Conservation (phyloP, 2,113 vertebrate genomes). For the Herpailurus yagouaroundi region DNA sequence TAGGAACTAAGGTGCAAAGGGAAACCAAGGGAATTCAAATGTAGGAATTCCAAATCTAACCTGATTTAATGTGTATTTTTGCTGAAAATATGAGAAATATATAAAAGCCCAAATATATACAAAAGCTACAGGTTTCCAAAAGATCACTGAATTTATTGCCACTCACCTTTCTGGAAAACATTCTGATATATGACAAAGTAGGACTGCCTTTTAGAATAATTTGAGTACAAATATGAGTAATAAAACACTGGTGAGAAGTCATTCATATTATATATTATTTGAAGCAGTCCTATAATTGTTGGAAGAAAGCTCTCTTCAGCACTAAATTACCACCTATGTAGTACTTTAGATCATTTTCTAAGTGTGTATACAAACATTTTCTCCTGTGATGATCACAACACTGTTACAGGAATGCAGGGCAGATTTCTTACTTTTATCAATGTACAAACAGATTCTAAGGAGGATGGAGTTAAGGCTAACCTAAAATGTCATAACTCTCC, state of each 20-base stretch:
- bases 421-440: neutral
- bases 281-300: neutral
- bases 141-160: neutral
- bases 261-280: neutral
- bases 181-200: neutral
- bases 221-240: neutral
- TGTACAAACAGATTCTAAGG: neutral
- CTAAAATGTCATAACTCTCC: neutral
- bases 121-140: neutral
- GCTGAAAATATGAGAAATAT: neutral
- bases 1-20: neutral
- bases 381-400: neutral
- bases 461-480: neutral
- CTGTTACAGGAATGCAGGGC: neutral
- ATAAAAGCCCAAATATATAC: neutral
- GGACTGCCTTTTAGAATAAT: neutral
- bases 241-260: neutral
- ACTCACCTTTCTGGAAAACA: neutral
- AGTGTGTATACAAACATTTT: neutral
- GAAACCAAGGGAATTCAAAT: neutral
- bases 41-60: neutral
- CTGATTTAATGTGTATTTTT: neutral
- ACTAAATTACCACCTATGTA: neutral
- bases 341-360: neutral
- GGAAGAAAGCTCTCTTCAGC: neutral